Conservation (phyloP, 2,113 vertebrate genomes). For the Piprites chloris region DNA sequence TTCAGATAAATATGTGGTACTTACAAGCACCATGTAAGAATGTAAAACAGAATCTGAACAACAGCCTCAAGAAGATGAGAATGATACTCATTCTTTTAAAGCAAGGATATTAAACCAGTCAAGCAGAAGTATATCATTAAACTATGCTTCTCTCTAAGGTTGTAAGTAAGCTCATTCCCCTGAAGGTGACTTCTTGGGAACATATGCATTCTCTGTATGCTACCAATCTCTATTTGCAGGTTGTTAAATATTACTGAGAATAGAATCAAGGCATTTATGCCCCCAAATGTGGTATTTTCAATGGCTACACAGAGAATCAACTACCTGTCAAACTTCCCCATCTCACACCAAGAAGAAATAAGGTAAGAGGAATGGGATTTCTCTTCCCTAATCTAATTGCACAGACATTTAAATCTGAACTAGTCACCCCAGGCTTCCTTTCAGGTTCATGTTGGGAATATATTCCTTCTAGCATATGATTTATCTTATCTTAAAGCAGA, state of each 20-base stretch:
- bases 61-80: not conserved
- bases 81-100: not conserved
- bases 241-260: not conserved
- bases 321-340: not conserved
- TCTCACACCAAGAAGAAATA: not conserved
- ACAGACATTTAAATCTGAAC: not conserved
- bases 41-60: constrained; percentile 8
- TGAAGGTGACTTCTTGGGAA: constrained; percentile 35
- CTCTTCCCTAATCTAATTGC: not conserved
- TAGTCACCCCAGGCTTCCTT: not conserved
- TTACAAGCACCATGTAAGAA: not conserved
- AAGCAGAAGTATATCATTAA: constrained; percentile 19
- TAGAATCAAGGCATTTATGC: not conserved
- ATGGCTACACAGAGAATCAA: not conserved
- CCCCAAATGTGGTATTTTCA: not conserved
- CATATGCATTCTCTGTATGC: not conserved
- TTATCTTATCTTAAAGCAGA: constrained; percentile 4
- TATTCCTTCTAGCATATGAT: not conserved
- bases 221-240: not conserved
- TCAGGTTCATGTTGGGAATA: not conserved
- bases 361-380: not conserved
- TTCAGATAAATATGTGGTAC: not conserved
- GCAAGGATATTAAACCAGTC: constrained; percentile 28
- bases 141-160: not conserved
- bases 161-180: not conserved